A percentile compares a stretch with the other conserved stretches of the same genome.
Evolutionary conservation across 1,140 invertebrate genomes (phyloP).

Genomic region (Apocrypta bakeri): DNA sequence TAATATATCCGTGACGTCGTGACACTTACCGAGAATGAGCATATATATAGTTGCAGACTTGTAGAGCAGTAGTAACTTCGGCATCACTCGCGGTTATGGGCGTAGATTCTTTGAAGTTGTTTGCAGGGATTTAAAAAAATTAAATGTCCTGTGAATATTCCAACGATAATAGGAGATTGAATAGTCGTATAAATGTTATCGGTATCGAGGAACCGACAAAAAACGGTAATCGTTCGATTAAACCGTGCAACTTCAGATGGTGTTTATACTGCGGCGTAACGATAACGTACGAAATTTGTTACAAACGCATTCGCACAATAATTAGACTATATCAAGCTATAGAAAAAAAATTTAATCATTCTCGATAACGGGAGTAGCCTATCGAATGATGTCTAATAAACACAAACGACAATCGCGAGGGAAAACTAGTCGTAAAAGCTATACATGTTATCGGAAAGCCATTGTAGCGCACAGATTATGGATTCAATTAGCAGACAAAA

Average conservation of each 20-base stretch:
- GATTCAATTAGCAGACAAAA: conserved; percentile 43
- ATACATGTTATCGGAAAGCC: conserved; percentile 35
- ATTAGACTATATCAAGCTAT: background rate
- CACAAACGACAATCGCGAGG: conserved; percentile 1
- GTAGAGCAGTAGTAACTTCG: background rate
- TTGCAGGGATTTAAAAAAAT: too few species aligned
- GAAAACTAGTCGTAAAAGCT: conserved; percentile 3
- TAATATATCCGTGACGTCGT: conserved; percentile 68
- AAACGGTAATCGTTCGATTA: too few species aligned
- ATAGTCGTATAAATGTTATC: too few species aligned
- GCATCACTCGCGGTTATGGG: conserved; percentile 57
- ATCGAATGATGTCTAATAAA: conserved; percentile 26
- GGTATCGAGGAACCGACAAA: too few species aligned
- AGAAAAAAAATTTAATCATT: background rate
- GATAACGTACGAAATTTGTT: too few species aligned
- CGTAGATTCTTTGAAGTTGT: background rate
- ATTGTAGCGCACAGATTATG: conserved; percentile 35
- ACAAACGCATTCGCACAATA: background rate
- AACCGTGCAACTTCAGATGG: too few species aligned
- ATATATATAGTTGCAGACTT: background rate
- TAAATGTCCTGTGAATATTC: too few species aligned
- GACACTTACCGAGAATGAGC: conserved; percentile 67
- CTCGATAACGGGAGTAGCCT: background rate
- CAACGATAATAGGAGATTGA: too few species aligned
- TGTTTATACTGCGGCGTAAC: too few species aligned